Evolutionary conservation across 2,888 invertebrate genomes (phyloP).

Genomic region (Neocrepidodera transversa): DNA sequence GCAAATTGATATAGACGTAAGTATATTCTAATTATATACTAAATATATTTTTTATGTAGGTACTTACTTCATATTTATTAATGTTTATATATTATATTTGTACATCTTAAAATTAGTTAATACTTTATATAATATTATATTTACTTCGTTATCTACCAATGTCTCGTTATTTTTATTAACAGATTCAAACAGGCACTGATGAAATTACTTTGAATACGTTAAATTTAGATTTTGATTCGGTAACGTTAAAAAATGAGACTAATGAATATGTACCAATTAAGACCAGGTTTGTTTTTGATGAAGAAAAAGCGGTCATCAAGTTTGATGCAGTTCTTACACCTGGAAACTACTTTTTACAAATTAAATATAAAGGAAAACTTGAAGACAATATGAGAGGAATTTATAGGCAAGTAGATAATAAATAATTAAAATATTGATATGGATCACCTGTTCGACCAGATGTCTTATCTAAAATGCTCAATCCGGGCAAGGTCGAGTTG

Average conservation of each 20-base stretch:
- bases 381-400: conserved; percentile 94
- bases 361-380: conserved; percentile 82
- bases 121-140: too few species aligned
- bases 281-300: conserved; percentile 60
- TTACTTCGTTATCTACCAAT: too few species aligned
- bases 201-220: conserved; percentile 78
- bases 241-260: conserved; percentile 63
- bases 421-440: too few species aligned
- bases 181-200: conserved; percentile 61
- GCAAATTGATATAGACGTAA: conserved; percentile 17
- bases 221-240: conserved; percentile 74
- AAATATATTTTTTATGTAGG: too few species aligned
- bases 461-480: too few species aligned
- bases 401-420: conserved; percentile 29
- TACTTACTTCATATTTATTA: too few species aligned
- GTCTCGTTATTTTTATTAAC: neutral
- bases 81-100: too few species aligned
- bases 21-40: too few species aligned
- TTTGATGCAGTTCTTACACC: conserved; percentile 68
- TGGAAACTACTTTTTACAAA: conserved; percentile 66
- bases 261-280: conserved; percentile 52
- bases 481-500: too few species aligned
- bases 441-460: too few species aligned
- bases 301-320: conserved; percentile 73
- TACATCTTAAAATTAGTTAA: too few species aligned